Evolutionary conservation across 2,888 invertebrate genomes (phyloP), one percentile per base, ranked within the genome.

Genomic region (Plemyria rubiginata): DNA sequence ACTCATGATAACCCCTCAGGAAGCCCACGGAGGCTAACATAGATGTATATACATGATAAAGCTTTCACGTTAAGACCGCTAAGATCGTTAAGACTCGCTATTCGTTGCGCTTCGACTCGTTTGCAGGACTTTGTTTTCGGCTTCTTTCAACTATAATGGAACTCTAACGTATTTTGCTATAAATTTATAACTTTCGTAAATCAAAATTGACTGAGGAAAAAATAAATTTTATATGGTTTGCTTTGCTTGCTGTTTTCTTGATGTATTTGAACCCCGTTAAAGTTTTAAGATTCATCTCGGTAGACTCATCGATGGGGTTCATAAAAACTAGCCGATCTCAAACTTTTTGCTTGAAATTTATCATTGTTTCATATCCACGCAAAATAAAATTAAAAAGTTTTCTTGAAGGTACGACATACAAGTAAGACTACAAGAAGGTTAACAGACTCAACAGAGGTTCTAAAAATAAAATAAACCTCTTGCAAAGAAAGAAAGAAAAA

Each of bases 21-120:
- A 80, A 86, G 90, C 90, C 92, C 85, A 60, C 75, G 74, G 92
- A 91, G 92, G 92, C 92, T 91, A 86, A 83, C 84, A 84, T 80
- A 72, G 63, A 82, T 88, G 87, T 90, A 88, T 85, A 89, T 91
- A 90, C 80, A 84, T 67, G 63, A 61, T 80, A 80, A 77, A 79
- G 79, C 79, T 82, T 84, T 75, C 77, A 82, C 78, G 75, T 82
- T 86, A 82, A 82, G 80, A 77, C 77, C 81, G 82, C 84, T 85
- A 22, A 22, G 22, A 22, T 22, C 22, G 22, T 22, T 22, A 22
- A 22, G 22, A 82, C 84, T 86, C 79, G 84, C 85, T 86, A 85
- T 85, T 80, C 82, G 79, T 88, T 86, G 82, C 88, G 85, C 79
- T 82, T 79, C 83, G 80, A 84, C 84, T 84, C 62, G 65, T 81